Percentiles rank a stretch among this genome's conserved stretches.
Conservation (phyloP, 2,888 invertebrate genomes). For the Nephrotoma guestfalica region DNA sequence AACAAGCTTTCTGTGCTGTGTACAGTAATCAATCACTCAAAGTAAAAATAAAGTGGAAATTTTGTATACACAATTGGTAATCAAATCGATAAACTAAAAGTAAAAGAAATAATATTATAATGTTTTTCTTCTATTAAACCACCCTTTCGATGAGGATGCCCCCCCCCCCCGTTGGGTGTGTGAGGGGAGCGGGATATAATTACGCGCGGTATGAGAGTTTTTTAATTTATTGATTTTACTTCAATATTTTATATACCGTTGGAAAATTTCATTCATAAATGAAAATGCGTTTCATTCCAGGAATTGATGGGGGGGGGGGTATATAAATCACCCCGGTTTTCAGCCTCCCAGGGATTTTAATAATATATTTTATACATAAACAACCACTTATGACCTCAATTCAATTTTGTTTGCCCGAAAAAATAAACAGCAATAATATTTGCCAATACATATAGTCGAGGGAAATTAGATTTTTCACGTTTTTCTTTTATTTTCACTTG, state of each 20-base stretch:
- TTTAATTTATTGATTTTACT: not conserved
- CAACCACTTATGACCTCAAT: not conserved
- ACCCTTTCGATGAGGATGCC: not conserved
- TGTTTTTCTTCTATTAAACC: not conserved
- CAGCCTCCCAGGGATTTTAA: too few species aligned
- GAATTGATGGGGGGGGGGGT: not conserved
- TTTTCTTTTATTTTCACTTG: not conserved
- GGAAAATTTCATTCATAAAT: not conserved
- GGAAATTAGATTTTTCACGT: not conserved
- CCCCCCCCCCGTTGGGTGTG: not conserved
- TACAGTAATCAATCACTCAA: not conserved
- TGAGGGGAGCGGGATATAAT: not conserved
- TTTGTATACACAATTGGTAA: not conserved
- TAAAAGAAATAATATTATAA: not conserved
- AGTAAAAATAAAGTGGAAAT: not conserved
- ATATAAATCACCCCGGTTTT: not conserved
- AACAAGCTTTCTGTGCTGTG: not conserved
- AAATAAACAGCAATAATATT: not conserved
- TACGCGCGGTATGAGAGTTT: not conserved
- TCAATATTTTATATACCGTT: not conserved
- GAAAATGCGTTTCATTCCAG: not conserved
- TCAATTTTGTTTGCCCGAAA: not conserved
- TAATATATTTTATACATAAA: not conserved
- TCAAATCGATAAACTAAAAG: not conserved
- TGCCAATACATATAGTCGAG: not conserved